phyloP scores from a whole-genome alignment of 2,888 invertebrate genomes.

The Lumbricus terrestris region DNA sequence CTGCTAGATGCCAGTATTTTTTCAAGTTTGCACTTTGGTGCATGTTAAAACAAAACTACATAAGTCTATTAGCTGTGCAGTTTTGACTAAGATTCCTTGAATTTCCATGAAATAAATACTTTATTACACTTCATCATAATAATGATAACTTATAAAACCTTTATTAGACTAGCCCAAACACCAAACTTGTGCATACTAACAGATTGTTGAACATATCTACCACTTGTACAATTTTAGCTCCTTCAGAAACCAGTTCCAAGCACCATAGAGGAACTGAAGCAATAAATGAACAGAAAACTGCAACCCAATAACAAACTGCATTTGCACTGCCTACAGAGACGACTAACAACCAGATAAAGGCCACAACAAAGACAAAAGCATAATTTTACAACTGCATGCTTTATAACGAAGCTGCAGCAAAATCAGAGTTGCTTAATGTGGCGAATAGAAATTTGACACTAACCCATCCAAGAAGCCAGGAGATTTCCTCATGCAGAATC shows the following conservation, averaged over 20 bases:
- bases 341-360: neutral
- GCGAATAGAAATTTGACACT: neutral
- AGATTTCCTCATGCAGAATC: slow-evolving; percentile 40
- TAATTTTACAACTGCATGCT: neutral
- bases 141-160: neutral
- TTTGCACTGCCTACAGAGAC: neutral
- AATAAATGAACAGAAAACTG: neutral
- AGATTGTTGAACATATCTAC: neutral
- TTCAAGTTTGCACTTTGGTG: neutral
- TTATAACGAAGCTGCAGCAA: neutral
- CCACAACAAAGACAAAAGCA: neutral
- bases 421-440: neutral
- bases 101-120: neutral
- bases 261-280: neutral
- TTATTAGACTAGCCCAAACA: neutral
- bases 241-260: neutral
- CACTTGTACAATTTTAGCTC: neutral
- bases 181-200: neutral
- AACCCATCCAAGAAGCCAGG: neutral
- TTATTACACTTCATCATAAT: neutral
- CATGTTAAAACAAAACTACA: neutral
- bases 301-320: neutral
- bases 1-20: neutral
- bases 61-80: neutral
- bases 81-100: neutral